These are phyloP conservation scores for Drosophila carrolli DNA, from an alignment of 1,140 invertebrate genomes.

Conservation along the genomic window DNA sequence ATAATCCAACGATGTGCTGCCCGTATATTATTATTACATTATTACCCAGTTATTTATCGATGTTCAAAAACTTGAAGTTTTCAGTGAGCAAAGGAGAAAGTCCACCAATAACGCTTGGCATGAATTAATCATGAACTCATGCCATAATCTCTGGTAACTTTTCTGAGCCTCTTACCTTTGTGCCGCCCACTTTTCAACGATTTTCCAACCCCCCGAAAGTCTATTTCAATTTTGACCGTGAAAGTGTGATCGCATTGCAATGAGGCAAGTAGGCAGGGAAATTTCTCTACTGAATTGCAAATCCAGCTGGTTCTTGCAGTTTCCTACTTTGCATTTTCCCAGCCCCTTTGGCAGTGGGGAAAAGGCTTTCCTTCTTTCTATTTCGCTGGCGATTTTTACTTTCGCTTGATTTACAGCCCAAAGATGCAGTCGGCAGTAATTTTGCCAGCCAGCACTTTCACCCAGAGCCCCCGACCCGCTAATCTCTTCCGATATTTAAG, in stretches of 20 bases:
- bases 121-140: conserved; percentile 39
- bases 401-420: conserved; percentile 58
- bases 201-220: conserved; percentile 1
- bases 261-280: conserved; percentile 43
- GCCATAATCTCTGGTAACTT: conserved; percentile 29
- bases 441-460: conserved; percentile 51
- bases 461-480: conserved; percentile 7
- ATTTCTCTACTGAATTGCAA: conserved; percentile 19
- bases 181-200: not conserved
- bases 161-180: conserved; percentile 9
- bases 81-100: not conserved
- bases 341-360: conserved; percentile 3
- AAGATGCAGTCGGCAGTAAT: conserved; percentile 57
- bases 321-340: conserved; percentile 2
- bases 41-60: conserved; percentile 18
- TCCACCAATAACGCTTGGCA: conserved; percentile 18
- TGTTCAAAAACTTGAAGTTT: conserved; percentile 2
- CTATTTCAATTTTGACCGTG: conserved; percentile 40
- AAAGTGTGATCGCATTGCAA: conserved; percentile 56
- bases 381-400: conserved; percentile 54
- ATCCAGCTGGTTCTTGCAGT: conserved; percentile 5
- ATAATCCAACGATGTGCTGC: no score
- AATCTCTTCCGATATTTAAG: conserved; percentile 10
- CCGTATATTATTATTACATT: not conserved
- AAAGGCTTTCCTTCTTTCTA: conserved; percentile 34